A percentile compares a stretch with the other conserved stretches of the same genome.
These are phyloP conservation scores for Galago senegalensis DNA, from an alignment of 2,797 vertebrate species.

Conservation along the genomic window DNA sequence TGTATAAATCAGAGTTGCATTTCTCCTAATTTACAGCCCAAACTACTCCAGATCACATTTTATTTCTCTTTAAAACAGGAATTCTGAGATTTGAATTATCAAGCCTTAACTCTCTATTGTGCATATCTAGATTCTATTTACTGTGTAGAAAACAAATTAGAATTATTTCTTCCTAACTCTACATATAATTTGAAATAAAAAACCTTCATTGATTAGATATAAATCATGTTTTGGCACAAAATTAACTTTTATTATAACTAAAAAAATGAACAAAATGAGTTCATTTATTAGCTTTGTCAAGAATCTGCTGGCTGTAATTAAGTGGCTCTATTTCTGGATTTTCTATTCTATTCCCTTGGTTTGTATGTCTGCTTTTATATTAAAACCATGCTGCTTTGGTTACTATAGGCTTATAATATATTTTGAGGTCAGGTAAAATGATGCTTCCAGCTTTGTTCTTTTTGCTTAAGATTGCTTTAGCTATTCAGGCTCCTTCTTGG, in stretches of 20 bases:
- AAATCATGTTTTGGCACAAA: slow-evolving; percentile 9
- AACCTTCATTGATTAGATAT: background rate
- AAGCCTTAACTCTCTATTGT: slow-evolving; percentile 15
- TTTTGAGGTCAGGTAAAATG: background rate
- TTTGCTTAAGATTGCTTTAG: background rate
- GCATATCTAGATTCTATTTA: slow-evolving; percentile 37
- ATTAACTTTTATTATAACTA: slow-evolving; percentile 39
- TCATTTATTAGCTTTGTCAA: background rate
- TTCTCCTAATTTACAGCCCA: background rate
- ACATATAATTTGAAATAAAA: background rate
- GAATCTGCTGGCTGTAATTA: background rate
- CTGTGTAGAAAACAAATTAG: background rate
- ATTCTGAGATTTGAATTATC: background rate
- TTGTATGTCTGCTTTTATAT: background rate
- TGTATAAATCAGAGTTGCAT: background rate
- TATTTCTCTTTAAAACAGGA: slow-evolving; percentile 38
- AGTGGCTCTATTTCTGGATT: background rate
- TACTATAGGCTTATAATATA: background rate
- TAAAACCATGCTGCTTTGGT: background rate
- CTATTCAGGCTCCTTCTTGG: background rate
- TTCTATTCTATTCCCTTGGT: background rate
- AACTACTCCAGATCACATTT: background rate
- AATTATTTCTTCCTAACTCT: background rate
- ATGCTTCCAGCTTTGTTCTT: background rate
- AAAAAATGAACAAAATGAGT: background rate